Conservation (phyloP, 1,140 invertebrate genomes). For the Cydia amplana region DNA sequence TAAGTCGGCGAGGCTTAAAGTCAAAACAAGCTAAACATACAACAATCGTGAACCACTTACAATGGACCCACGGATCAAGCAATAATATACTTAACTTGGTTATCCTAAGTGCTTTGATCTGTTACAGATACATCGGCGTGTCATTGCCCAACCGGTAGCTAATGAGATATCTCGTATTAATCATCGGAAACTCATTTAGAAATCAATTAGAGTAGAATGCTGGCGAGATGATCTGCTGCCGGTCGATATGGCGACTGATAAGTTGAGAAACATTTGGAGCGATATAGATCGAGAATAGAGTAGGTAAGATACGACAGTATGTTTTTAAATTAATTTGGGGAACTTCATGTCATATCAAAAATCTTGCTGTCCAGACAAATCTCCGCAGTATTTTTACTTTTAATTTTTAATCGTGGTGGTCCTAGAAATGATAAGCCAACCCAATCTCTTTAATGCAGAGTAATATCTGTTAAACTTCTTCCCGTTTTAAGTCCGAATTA, state of each 20-base stretch:
- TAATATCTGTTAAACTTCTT: no score
- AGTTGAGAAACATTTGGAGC: conserved; percentile 7
- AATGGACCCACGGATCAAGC: background rate
- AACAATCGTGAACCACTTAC: background rate
- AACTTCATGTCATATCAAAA: no score
- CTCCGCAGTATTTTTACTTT: background rate
- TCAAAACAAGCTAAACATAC: conserved; percentile 2
- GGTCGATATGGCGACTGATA: conserved; percentile 16
- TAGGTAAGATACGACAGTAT: background rate
- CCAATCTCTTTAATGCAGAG: no score
- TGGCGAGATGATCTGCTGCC: conserved; percentile 6
- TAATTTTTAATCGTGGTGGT: background rate
- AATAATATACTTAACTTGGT: background rate
- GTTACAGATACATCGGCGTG: conserved; percentile 3
- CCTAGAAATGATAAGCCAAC: no score
- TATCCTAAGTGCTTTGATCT: background rate
- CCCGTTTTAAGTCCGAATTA: no score
- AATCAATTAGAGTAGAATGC: conserved; percentile 19
- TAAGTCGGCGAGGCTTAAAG: background rate
- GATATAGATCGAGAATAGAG: conserved; percentile 5
- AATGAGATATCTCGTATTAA: conserved; percentile 16
- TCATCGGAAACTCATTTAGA: conserved; percentile 14
- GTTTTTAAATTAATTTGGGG: background rate
- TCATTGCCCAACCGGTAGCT: conserved; percentile 5
- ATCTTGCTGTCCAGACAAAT: background rate